phyloP scores from a whole-genome alignment of 2,888 invertebrate species.

The Amiota mariae region DNA sequence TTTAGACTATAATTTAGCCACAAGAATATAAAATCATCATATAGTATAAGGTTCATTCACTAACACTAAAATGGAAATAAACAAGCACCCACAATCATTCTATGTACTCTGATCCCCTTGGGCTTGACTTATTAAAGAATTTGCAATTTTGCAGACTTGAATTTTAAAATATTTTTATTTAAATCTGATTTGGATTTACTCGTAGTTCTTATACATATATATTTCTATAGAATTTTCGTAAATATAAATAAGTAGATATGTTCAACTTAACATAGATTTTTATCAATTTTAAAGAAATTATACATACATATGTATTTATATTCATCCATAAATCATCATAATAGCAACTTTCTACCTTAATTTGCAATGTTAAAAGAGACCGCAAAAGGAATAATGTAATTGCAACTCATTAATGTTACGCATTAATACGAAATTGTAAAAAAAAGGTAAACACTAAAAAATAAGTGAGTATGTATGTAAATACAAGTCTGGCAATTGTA shows the following conservation, averaged over 20 bases:
- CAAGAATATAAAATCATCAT: no score
- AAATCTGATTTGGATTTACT: not conserved
- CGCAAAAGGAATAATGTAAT: not conserved
- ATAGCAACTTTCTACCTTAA: not conserved
- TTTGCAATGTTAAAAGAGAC: slow-evolving; percentile 10
- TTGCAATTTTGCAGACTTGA: not conserved
- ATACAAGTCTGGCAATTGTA: not conserved
- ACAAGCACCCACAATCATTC: no score
- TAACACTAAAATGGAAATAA: no score
- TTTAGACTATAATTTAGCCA: no score
- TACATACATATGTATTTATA: not conserved
- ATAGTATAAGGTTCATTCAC: no score
- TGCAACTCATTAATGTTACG: slow-evolving; percentile 6
- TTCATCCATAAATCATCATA: not conserved
- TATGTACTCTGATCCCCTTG: no score
- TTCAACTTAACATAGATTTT: not conserved
- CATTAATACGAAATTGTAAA: not conserved
- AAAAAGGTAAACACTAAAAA: not conserved
- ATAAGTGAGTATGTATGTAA: not conserved
- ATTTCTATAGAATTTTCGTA: no score
- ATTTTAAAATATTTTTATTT: not conserved
- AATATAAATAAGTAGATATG: not conserved
- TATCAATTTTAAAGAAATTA: slow-evolving; percentile 4
- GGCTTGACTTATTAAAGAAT: no score
- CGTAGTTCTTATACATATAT: no score